phyloP scores from a whole-genome alignment of 2,113 vertebrate genomes.

The Tenebrosternarchus preto region DNA sequence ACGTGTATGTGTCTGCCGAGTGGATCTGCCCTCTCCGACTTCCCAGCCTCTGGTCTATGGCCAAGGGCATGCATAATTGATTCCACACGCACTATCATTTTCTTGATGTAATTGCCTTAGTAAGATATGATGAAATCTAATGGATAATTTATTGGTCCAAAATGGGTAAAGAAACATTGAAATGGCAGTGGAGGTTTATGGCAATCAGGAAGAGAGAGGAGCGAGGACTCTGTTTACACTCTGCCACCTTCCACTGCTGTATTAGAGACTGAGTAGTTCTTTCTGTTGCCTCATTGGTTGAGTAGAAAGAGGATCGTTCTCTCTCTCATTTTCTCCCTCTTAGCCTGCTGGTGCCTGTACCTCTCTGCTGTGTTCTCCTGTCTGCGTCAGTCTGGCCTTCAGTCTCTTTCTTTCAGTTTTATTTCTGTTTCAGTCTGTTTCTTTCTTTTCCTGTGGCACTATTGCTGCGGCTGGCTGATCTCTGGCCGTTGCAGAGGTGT shows the following conservation, averaged over 20 bases:
- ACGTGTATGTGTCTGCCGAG: constrained; percentile 29
- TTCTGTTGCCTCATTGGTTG: constrained; percentile 53
- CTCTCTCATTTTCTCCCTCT: constrained; percentile 23
- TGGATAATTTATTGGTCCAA: constrained; percentile 93
- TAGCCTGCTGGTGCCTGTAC: constrained; percentile 24
- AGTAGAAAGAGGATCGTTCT: constrained; percentile 36
- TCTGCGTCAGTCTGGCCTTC: constrained; percentile 33
- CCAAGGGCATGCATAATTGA: constrained; percentile 99
- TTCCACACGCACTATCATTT: constrained; percentile 95
- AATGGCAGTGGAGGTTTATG: constrained; percentile 56
- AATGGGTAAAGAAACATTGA: constrained; percentile 81
- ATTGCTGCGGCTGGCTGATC: not conserved
- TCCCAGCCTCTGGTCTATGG: constrained; percentile 92
- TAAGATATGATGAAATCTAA: constrained; percentile 99
- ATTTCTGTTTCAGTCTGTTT: not conserved
- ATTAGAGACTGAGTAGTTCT: constrained; percentile 51
- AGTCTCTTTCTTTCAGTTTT: constrained; percentile 3
- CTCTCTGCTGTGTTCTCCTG: constrained; percentile 14
- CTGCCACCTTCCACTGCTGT: constrained; percentile 13
- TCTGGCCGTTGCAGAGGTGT: constrained; percentile 20
- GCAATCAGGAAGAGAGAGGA: constrained; percentile 14
- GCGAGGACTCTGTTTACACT: no score
- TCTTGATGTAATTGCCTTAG: constrained; percentile 99
- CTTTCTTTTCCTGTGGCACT: no score
- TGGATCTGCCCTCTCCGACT: constrained; percentile 87